Evolutionary conservation across 2,113 vertebrate species (phyloP), one percentile per base, ranked within the genome.

Genomic region (Vulpes ferrilata): DNA sequence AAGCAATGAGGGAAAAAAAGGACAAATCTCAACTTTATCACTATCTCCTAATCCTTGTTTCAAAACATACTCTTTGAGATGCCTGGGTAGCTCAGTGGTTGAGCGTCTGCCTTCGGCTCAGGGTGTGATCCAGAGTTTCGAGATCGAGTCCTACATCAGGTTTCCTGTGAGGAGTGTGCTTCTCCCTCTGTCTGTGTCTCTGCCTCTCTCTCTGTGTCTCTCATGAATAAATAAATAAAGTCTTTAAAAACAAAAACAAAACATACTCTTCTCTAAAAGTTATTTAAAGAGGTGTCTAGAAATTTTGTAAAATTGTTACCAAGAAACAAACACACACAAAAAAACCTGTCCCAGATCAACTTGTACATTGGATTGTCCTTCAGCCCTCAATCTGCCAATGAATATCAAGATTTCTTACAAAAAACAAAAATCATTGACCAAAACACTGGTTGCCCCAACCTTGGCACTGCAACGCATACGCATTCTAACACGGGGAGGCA

Each of bases 41-140:
- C 80, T 93, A 22, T 79, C 69, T 95, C 59, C 92, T 90, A 53
- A 89, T 93, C 83, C 92, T 88, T 23, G 17, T 88, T 97, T 97
- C 53, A 92, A 96, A 96, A 95, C 76, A 57, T 6, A 62, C 43
- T 93, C 48, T 93, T 95, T 51, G 43, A 6, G 43, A 43, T 43
- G 43, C 43, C 43, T 43, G 43, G 43, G 43, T 43, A 43, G 43
- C 43, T 43, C 43, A 43, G 43, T 43, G 43, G 43, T 43, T 43
- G 43, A 43, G 43, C 43, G 43, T 43, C 43, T 43, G 43, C 43
- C 43, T 43, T 43, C 1, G 43, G 43, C 43, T 6, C 43, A 43
- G 43, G 43, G 43, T 43, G 43, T 43, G 43, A 43, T 43, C 43
- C 43, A 43, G 43, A 43, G 43, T 43, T 43, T 43, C 43, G 43